Evolutionary conservation across 1,140 invertebrate genomes (phyloP).

Genomic region (Bombus superbus): DNA sequence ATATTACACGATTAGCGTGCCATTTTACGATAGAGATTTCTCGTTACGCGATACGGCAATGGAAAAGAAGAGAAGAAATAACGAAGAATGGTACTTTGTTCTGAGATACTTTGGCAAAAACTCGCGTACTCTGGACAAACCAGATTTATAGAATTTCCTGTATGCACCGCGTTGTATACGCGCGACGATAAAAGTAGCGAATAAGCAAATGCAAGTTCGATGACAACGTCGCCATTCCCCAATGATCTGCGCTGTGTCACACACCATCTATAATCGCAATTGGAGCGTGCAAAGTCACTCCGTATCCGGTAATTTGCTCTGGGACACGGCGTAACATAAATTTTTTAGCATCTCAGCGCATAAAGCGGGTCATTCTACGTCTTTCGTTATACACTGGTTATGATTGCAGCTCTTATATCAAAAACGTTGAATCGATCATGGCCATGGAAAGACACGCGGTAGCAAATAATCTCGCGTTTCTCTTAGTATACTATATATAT

Average conservation of each 20-base stretch:
- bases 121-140: neutral
- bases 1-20: no score
- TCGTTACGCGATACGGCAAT: no score
- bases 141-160: neutral
- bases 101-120: no score
- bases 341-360: conserved; percentile 9
- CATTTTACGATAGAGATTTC: no score
- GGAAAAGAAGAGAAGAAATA: no score
- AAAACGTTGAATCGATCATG: neutral
- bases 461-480: neutral
- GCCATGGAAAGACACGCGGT: neutral
- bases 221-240: neutral
- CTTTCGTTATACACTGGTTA: neutral
- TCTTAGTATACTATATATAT: no score
- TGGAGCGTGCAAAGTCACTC: neutral
- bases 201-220: neutral
- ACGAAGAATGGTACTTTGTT: no score
- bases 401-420: neutral
- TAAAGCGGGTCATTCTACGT: neutral
- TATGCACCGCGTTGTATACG: no score
- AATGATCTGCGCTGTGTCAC: neutral
- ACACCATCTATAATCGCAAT: neutral
- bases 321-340: neutral
- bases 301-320: neutral
- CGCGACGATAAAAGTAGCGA: neutral